Evolutionary conservation across 2,888 invertebrate genomes (phyloP).

Genomic region (Imbricaverruca yamaguchii): DNA sequence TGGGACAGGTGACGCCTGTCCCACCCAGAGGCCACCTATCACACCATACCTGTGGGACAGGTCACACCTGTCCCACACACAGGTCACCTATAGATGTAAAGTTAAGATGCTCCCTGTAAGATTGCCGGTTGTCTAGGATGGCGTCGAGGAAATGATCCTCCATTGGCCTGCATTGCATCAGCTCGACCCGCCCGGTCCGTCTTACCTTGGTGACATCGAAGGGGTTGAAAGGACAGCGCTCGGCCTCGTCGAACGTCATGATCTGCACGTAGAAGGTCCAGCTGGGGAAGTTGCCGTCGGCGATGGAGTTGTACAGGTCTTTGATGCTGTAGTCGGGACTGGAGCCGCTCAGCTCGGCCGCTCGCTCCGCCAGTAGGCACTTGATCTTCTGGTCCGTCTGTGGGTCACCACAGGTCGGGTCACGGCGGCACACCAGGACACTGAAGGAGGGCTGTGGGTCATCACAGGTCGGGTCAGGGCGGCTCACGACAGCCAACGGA

Average conservation of each 20-base stretch:
- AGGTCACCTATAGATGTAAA: no score
- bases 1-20: no score
- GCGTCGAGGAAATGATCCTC: no score
- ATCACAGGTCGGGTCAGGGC: not conserved
- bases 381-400: slow-evolving; percentile 81
- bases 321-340: slow-evolving; percentile 86
- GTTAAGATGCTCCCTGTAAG: no score
- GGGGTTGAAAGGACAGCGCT: slow-evolving; percentile 71
- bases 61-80: no score
- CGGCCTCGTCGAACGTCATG: slow-evolving; percentile 83
- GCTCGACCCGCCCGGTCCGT: not conserved
- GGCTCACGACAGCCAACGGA: no score
- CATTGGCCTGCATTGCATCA: no score
- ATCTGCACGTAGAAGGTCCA: slow-evolving; percentile 79
- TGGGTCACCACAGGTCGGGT: slow-evolving; percentile 22
- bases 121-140: no score
- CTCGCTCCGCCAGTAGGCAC: slow-evolving; percentile 61
- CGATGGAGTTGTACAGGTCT: slow-evolving; percentile 84
- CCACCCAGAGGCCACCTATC: no score
- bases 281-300: slow-evolving; percentile 51
- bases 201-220: slow-evolving; percentile 81
- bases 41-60: no score
- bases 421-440: not conserved
- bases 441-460: slow-evolving; percentile 21
- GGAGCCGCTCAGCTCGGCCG: slow-evolving; percentile 59